Percentiles rank a stretch among this genome's conserved stretches.
Evolutionary conservation across 2,113 vertebrate genomes (phyloP).

Genomic region (Gnathonemus longibarbis): DNA sequence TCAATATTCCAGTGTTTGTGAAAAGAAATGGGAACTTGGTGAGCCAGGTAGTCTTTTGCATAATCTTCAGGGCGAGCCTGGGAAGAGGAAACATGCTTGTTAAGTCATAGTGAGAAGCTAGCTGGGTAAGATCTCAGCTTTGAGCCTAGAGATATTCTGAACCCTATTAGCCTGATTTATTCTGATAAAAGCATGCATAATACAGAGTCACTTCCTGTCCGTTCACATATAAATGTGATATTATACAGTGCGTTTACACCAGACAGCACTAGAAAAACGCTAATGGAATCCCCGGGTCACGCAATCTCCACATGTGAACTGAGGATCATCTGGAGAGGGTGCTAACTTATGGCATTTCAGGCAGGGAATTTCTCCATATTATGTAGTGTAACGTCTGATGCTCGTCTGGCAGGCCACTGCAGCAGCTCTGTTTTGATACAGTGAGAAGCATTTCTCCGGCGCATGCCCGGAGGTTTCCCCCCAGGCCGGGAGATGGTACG

Average conservation of each 20-base stretch:
- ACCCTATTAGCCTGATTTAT: neutral
- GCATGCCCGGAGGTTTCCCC: neutral
- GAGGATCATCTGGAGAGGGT: neutral
- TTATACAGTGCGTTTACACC: neutral
- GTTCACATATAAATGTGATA: neutral
- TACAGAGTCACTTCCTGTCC: neutral
- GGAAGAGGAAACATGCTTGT: conserved; percentile 30
- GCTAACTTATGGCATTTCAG: neutral
- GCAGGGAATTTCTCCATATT: neutral
- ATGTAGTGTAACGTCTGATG: neutral
- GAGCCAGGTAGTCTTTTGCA: conserved; percentile 76
- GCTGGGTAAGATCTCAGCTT: neutral
- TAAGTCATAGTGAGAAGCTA: neutral
- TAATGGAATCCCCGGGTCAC: neutral
- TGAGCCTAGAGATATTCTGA: neutral
- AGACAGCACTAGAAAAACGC: neutral
- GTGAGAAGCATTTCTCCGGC: neutral
- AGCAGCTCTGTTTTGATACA: neutral
- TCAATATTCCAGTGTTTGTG: conserved; percentile 98
- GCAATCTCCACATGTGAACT: neutral
- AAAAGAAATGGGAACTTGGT: conserved; percentile 93
- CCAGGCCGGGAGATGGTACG: conserved; percentile 17
- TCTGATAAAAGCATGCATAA: neutral
- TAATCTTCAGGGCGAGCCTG: conserved; percentile 94
- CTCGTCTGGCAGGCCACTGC: neutral